Evolutionary conservation across 2,113 vertebrate genomes (phyloP).

Genomic region (Amblyornis subalaris): DNA sequence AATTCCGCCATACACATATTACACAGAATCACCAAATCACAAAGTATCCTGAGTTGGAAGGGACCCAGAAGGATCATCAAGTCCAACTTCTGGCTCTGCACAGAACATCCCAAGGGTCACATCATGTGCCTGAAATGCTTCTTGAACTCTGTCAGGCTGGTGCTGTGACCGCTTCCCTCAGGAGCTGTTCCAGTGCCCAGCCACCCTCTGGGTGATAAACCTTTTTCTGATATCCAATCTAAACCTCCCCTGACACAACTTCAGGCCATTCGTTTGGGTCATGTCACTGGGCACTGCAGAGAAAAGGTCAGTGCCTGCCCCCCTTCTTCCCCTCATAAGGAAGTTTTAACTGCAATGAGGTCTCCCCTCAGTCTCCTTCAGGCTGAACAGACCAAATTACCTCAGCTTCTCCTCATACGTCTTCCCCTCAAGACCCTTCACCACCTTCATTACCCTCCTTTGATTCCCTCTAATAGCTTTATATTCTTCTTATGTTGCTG

Average conservation of each 20-base stretch:
- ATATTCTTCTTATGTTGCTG: neutral
- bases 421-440: neutral
- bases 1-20: neutral
- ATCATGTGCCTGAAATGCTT: fast-evolving
- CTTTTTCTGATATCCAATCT: no score
- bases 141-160: neutral
- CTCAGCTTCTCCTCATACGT: fast-evolving
- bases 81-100: neutral
- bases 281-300: neutral
- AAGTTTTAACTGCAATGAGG: neutral
- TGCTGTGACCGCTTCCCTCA: neutral
- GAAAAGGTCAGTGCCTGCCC: neutral
- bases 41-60: neutral
- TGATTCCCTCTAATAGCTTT: fast-evolving
- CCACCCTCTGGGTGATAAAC: neutral
- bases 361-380: neutral
- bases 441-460: fast-evolving
- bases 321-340: neutral
- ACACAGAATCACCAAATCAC: neutral
- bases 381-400: neutral
- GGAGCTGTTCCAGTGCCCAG: neutral
- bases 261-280: fast-evolving
- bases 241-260: no score
- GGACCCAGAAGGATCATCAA: neutral
- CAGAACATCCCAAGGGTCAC: neutral